phyloP scores from a whole-genome alignment of 2,113 vertebrate species.

The Gambusia affinis region DNA sequence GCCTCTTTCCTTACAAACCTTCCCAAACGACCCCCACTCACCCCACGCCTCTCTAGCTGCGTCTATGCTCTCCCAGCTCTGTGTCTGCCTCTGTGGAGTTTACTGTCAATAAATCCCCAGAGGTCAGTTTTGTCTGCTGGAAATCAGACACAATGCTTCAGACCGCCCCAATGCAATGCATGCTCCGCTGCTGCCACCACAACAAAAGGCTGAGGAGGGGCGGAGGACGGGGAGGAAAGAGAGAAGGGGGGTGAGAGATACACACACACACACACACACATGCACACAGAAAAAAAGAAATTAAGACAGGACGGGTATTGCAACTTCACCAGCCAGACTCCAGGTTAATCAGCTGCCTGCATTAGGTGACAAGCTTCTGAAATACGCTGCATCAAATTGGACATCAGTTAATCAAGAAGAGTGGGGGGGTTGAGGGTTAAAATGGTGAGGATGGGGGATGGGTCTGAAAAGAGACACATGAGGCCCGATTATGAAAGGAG shows the following conservation, averaged over 20 bases:
- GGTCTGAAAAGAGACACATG: slow-evolving; percentile 71
- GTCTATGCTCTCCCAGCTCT: slow-evolving; percentile 87
- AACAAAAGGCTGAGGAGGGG: slow-evolving; percentile 75
- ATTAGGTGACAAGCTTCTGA: slow-evolving; percentile 89
- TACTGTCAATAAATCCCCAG: slow-evolving; percentile 98
- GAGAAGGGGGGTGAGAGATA: neutral
- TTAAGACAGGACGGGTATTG: slow-evolving; percentile 57
- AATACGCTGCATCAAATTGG: slow-evolving; percentile 75
- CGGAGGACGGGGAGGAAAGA: slow-evolving; percentile 21
- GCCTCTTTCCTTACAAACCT: slow-evolving; percentile 34
- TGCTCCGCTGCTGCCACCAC: slow-evolving; percentile 85
- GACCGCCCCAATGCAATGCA: slow-evolving; percentile 90
- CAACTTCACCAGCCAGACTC: slow-evolving; percentile 68
- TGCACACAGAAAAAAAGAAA: slow-evolving; percentile 16
- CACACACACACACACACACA: neutral
- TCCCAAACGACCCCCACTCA: slow-evolving; percentile 34
- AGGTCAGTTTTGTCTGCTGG: slow-evolving; percentile 97
- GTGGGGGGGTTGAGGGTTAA: slow-evolving; percentile 22
- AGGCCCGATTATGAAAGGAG: slow-evolving; percentile 73
- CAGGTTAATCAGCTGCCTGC: slow-evolving; percentile 95
- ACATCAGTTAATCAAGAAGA: slow-evolving; percentile 79
- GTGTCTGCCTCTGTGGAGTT: slow-evolving; percentile 87
- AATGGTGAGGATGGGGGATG: slow-evolving; percentile 71
- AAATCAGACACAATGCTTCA: slow-evolving; percentile 99
- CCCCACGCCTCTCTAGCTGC: slow-evolving; percentile 78